Base-by-base conservation (phyloP, 2,797 vertebrate genomes). In the Ctenosaura bakeri region DNA sequence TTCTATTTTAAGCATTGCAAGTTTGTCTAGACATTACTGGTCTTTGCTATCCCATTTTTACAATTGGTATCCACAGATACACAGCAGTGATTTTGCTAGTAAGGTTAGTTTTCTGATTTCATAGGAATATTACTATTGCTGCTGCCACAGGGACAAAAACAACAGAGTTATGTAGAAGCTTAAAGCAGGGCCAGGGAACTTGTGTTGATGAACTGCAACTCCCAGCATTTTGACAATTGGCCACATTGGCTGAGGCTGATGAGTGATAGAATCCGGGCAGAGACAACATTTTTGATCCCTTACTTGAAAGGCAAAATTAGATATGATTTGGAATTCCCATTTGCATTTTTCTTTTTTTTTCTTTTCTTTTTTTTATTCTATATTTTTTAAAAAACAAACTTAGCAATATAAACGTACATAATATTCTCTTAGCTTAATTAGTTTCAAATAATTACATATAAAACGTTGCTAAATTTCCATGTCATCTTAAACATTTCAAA, bases 21-120 rank as follows among this genome's bases (percentile, higher is more conserved):
- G 20, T 85, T 85, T 85, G 64, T 80, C 83, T 71, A 85, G 83
- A 90, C 35, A 10, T 80, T 46, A 83, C 29, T 50, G 64, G 52
- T 10, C 52, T 80, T 56, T 90, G 38, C 56, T 86, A 83, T 80
- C 1, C 10, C 12, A 46, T 80, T 80, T 89, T 32, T 69, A 5
- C 62, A 66, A 83, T 85, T n/a, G 29, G 50, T 85, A 38, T 90
- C 42, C 10, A 56, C n/a, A 71, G 16, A 71, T 85, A 85, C 2
- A 14, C n/a, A 89, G 32, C 22, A 66, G 29, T n/a, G 38, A 78
- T 46, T 80, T 56, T 90, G 54, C n/a, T 52, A 56, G 59, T 42
- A 84, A 52, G 14, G 24, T 12, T 89, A 78, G 38, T 35, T 85
- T 64, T 64, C 52, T 26, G 32, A 77, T 77, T 52, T 77, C 56